A percentile compares a stretch with the other conserved stretches of the same genome.
These are phyloP conservation scores for Phalloptychus januarius DNA, from an alignment of 2,797 vertebrate species.

Conservation along the genomic window DNA sequence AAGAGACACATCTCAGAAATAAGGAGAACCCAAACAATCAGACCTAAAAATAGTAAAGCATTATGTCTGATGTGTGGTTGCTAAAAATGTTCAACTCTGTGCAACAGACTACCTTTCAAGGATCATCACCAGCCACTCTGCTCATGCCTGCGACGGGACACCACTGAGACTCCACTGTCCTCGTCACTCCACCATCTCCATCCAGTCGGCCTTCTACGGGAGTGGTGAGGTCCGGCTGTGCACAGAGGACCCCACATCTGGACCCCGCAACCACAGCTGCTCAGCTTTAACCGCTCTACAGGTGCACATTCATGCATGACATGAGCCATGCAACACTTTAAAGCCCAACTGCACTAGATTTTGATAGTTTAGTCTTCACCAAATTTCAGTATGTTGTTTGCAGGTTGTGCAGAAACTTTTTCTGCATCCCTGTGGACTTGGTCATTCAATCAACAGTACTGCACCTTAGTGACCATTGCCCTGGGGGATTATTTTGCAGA, in stretches of 20 bases:
- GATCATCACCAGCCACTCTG: slow-evolving; percentile 93
- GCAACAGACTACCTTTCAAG: slow-evolving; percentile 90
- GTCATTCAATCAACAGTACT: neutral
- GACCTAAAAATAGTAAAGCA: neutral
- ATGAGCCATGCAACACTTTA: neutral
- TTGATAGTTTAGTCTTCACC: neutral
- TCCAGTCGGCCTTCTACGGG: slow-evolving; percentile 93
- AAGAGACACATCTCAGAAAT: neutral
- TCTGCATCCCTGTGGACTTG: neutral
- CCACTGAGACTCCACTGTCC: slow-evolving; percentile 90
- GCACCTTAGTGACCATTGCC: neutral
- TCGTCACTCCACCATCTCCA: slow-evolving; percentile 92
- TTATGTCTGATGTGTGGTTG: neutral
- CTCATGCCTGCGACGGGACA: slow-evolving; percentile 90
- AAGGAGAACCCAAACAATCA: neutral
- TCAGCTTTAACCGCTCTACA: slow-evolving; percentile 89
- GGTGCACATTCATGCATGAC: slow-evolving; percentile 76
- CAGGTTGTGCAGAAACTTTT: neutral
- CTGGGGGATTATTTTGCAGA: slow-evolving; percentile 76
- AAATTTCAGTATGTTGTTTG: slow-evolving; percentile 1
- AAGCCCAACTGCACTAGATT: neutral
- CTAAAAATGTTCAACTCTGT: neutral
- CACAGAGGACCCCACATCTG: slow-evolving; percentile 26
- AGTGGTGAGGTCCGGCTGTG: slow-evolving; percentile 72
- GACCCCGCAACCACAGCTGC: slow-evolving; percentile 77